Conservation (phyloP, 2,888 invertebrate species). For the Byasa hedistus region DNA sequence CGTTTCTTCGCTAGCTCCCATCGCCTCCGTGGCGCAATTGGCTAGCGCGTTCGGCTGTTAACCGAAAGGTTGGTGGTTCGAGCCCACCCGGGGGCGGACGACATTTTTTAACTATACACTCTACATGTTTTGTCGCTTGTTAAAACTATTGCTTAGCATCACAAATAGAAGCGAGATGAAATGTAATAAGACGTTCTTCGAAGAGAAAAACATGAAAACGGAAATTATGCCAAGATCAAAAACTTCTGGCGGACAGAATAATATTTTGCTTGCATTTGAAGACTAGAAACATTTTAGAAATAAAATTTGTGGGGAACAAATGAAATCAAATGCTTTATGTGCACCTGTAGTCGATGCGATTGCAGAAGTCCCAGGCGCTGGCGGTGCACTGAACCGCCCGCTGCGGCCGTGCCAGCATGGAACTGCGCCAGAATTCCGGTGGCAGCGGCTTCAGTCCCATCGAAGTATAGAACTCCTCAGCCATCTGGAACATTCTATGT, state of each 20-base stretch:
- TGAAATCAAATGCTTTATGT: neutral
- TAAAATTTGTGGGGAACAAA: neutral
- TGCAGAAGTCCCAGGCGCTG: slow-evolving; percentile 93
- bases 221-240: too few species aligned
- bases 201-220: too few species aligned
- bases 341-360: slow-evolving; percentile 89
- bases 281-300: too few species aligned
- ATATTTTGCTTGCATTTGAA: too few species aligned
- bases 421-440: slow-evolving; percentile 91
- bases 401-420: slow-evolving; percentile 86
- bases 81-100: slow-evolving; percentile 94
- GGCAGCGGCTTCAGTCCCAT: slow-evolving; percentile 89
- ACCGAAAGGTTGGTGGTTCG: slow-evolving; percentile 99
- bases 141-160: too few species aligned
- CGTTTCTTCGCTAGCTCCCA: too few species aligned
- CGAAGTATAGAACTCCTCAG: slow-evolving; percentile 90
- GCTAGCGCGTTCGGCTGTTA: slow-evolving; percentile 98
- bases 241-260: too few species aligned
- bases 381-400: slow-evolving; percentile 86
- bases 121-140: too few species aligned
- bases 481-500: slow-evolving; percentile 87
- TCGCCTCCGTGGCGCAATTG: slow-evolving; percentile 23
- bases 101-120: neutral
- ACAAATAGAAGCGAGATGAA: too few species aligned
- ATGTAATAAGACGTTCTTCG: too few species aligned